Conservation (phyloP, 1,140 invertebrate species). For the Aporrectodea caliginosa region DNA sequence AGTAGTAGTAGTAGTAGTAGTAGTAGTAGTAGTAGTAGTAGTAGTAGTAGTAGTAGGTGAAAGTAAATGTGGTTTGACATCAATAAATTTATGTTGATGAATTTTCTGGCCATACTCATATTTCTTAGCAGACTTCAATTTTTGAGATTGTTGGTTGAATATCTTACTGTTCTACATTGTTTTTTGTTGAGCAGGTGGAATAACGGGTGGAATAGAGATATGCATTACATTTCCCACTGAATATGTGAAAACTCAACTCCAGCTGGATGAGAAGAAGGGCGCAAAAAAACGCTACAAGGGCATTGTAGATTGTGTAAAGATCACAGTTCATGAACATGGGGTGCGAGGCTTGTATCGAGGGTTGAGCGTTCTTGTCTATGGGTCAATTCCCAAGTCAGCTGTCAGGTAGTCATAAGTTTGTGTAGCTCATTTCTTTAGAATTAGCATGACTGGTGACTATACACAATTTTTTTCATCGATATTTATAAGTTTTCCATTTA, state of each 20-base stretch:
- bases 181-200: slow-evolving; percentile 63
- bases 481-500: too few species aligned
- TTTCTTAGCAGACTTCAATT: too few species aligned
- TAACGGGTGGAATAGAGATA: slow-evolving; percentile 94
- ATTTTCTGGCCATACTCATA: too few species aligned
- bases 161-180: too few species aligned
- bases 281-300: slow-evolving; percentile 68
- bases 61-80: too few species aligned
- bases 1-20: slow-evolving; percentile 23
- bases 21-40: slow-evolving; percentile 21
- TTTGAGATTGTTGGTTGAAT: too few species aligned
- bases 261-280: slow-evolving; percentile 86
- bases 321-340: slow-evolving; percentile 84
- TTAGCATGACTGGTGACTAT: too few species aligned
- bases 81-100: too few species aligned
- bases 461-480: too few species aligned
- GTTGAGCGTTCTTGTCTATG: slow-evolving; percentile 89
- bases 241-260: slow-evolving; percentile 98
- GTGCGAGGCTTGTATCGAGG: slow-evolving; percentile 91
- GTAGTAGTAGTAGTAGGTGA: slow-evolving; percentile 8
- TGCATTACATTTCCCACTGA: slow-evolving; percentile 99
- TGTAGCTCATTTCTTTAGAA: too few species aligned
- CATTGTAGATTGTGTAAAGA: slow-evolving; percentile 87
- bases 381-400: slow-evolving; percentile 94
- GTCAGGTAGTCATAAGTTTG: too few species aligned